Percentiles rank a stretch among this genome's conserved stretches.
phyloP scores from a whole-genome alignment of 2,888 invertebrate genomes.

The Acronicta alni region DNA sequence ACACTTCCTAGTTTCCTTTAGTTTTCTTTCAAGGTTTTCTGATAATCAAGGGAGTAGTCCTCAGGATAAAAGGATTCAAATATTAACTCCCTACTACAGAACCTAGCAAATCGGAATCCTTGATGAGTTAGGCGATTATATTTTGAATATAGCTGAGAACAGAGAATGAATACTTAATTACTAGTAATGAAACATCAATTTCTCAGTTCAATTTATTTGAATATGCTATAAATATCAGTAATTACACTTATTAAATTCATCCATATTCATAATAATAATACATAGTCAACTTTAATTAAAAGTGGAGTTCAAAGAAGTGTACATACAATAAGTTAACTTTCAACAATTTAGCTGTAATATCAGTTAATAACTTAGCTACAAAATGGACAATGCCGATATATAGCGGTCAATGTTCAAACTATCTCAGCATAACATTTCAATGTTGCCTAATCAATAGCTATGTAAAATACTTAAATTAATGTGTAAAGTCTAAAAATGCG shows the following conservation, averaged over 20 bases:
- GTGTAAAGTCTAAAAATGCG: conserved; percentile 2
- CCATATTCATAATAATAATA: conserved; percentile 2
- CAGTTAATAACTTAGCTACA: conserved; percentile 11
- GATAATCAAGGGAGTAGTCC: conserved; percentile 5
- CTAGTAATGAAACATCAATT: conserved; percentile 59
- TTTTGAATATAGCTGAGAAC: no score
- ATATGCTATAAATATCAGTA: conserved; percentile 60
- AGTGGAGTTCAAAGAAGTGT: conserved; percentile 32
- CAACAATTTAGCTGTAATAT: conserved; percentile 31
- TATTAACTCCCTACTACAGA: conserved; percentile 13
- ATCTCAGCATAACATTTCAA: conserved; percentile 2
- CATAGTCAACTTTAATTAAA: conserved; percentile 35
- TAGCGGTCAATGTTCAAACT: background rate
- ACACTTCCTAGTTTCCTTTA: conserved; percentile 61
- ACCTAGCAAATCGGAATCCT: conserved; percentile 22
- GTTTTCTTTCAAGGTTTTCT: conserved; percentile 32
- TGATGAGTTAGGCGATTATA: no score
- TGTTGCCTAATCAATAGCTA: background rate
- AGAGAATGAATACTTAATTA: conserved; percentile 4
- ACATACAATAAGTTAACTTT: conserved; percentile 20
- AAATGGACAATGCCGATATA: conserved; percentile 12
- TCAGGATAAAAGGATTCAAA: conserved; percentile 3
- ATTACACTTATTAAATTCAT: conserved; percentile 48
- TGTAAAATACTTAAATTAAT: background rate
- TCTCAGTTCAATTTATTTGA: conserved; percentile 65